phyloP scores from a whole-genome alignment of 2,888 invertebrate species.

The Timema podura region DNA sequence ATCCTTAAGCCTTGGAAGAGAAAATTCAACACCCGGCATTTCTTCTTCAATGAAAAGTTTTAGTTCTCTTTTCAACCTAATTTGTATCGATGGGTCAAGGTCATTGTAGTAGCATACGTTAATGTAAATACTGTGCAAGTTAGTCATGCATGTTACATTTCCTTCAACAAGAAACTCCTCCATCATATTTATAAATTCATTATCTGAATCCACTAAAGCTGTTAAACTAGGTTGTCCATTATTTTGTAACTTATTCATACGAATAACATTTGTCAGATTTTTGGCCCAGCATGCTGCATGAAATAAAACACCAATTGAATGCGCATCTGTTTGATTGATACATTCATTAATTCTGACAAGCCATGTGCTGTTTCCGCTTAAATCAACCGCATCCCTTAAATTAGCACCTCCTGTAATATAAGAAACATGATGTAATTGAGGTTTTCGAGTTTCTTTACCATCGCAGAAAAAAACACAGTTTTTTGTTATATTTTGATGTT shows the following conservation, averaged over 20 bases:
- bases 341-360: no score
- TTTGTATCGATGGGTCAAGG: not conserved
- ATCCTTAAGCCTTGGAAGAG: not conserved
- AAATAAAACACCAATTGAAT: not conserved
- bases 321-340: not conserved
- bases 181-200: not conserved
- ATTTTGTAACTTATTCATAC: not conserved
- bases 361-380: no score
- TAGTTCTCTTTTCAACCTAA: not conserved
- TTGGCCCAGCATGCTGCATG: not conserved
- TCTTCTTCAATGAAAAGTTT: not conserved
- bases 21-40: slow-evolving; percentile 4
- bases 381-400: no score
- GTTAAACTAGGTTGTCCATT: not conserved
- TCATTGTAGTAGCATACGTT: not conserved
- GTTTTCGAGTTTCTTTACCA: no score
- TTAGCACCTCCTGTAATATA: no score
- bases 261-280: not conserved
- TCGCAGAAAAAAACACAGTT: not conserved
- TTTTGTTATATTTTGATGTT: no score
- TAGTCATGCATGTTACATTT: not conserved
- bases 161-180: not conserved
- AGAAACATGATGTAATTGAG: no score
- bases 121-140: not conserved
- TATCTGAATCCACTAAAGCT: not conserved